A percentile compares a stretch with the other conserved stretches of the same genome.
Evolutionary conservation across 2,113 vertebrate species (phyloP).

Genomic region (Ceyx margarethae): DNA sequence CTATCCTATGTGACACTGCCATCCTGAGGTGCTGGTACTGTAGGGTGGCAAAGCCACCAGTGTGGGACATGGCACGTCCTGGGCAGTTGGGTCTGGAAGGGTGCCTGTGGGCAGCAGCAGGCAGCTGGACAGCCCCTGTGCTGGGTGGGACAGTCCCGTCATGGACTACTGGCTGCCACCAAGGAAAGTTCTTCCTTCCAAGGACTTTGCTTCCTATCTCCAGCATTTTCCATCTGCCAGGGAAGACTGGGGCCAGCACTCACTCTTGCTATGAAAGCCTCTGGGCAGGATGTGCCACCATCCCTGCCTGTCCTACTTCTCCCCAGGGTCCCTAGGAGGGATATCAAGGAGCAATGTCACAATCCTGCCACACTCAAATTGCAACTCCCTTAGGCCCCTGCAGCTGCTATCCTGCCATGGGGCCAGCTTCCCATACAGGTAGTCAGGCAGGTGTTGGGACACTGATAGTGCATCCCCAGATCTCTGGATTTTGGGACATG

Average conservation of each 20-base stretch:
- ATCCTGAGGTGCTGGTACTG: neutral
- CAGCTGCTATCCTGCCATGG: neutral
- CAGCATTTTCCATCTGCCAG: conserved; percentile 6
- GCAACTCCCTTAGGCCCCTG: neutral
- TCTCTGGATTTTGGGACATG: neutral
- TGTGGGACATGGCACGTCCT: neutral
- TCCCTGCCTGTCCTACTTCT: neutral
- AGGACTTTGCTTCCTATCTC: neutral
- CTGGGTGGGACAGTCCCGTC: neutral
- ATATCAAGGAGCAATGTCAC: neutral
- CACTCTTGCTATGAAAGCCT: neutral
- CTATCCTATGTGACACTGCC: neutral
- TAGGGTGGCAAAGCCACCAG: neutral
- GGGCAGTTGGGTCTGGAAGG: neutral
- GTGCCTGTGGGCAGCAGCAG: neutral
- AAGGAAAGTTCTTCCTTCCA: conserved; percentile 17
- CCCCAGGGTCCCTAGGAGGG: neutral
- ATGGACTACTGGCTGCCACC: neutral
- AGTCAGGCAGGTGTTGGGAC: neutral
- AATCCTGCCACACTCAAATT: neutral
- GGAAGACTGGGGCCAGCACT: neutral
- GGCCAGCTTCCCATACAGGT: fast-evolving
- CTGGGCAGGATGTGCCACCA: neutral
- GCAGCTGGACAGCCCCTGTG: neutral
- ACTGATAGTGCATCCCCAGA: neutral